Evolutionary conservation across 1,140 invertebrate genomes (phyloP), one percentile per base, ranked within the genome.

Genomic region (Ptiloglossa arizonensis): DNA sequence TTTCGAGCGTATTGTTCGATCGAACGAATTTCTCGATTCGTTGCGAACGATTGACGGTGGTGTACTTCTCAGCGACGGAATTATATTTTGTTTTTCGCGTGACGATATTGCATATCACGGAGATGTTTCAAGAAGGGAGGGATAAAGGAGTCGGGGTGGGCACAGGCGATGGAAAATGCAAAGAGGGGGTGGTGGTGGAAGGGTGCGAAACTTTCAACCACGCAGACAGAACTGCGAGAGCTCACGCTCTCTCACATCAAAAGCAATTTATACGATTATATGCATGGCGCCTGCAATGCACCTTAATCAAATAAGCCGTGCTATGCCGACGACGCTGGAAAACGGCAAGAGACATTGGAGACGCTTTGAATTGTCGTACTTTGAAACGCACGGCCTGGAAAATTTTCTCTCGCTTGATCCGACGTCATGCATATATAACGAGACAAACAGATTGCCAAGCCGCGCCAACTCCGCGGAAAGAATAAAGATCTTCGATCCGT

Each of bases 201-300:
- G 66, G 27, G 75, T 29, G 76, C 19, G 82, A 81, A 80, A 78
- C 79, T 84, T 84, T 85, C 82, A 79, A 79, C 57, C 71, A 11
- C 56, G 60, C 52, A 77, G 63, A 83, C 68, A 71, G 35, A 54
- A 66, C n/a, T 54, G 69, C 74, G 54, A 80, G 66, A 52, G 62
- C 46, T 64, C 76, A 59, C 79, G 59, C 71, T 82, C 63, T 82
- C 75, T 76, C 82, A 80, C 79, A 85, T 88, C 81, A 86, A 88
- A 85, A 87, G 86, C 84, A 86, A 85, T 88, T 89, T 86, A 86
- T 84, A 83, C 73, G 85, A 89, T 89, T 88, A 88, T 80, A 87
- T 77, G 82, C 86, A 83, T 80, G 80, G 70, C 83, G 78, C 79
- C 80, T 88, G 87, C 79, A 77, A 87, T 83, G 77, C 75, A 67